Base-by-base conservation (phyloP, 2,113 vertebrate genomes). In the Alaudala cheleensis region DNA sequence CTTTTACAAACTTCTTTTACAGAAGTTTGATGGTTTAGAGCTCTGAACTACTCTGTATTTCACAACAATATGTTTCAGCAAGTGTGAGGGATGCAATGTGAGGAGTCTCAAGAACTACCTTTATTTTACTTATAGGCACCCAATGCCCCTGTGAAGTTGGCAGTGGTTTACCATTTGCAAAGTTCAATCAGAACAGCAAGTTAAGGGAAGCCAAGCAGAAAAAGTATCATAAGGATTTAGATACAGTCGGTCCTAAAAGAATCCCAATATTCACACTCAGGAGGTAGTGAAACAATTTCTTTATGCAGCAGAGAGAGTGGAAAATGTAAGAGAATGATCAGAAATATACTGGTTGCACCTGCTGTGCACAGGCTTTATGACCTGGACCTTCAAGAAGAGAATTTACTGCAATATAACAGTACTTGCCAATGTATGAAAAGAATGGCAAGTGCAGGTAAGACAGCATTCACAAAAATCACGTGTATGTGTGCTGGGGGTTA, bases 401-500 rank as follows among this genome's bases (percentile, higher is more conserved):
- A 13, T 37, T 88, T 39, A 39, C 40, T 61, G n/a, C 54, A 65
- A n/a, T 49, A 53, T 86, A 90, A 60, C 8, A 65, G 23, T 31
- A 9, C 28, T 72, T 60, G 31, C 12, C 33, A n/a, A 22, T 4
- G 9, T 18, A 49, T 5, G 62, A 86, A 37, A 60, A 17, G 57
- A 85, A 88, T 69, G 31, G 15, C 24, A 80, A 92, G 14, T 14
- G 72, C 11, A 76, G 53, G 15, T 19, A 88, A 62, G 53, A 50
- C 5, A 45, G 14, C 6, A 51, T 0, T 1, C 22, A 72, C 31
- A 80, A 72, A 90, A 53, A n/a, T 14, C 37, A 44, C 22, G 57
- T 0, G 0, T 6, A 64, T 10, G 22, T 42, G 40, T 42, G 40
- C 12, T 42, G 12, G 40, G 40, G 40, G 12, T 42, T 42, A 42